These are phyloP conservation scores for Phlogophora meticulosa DNA, from an alignment of 2,888 invertebrate species.

Conservation along the genomic window DNA sequence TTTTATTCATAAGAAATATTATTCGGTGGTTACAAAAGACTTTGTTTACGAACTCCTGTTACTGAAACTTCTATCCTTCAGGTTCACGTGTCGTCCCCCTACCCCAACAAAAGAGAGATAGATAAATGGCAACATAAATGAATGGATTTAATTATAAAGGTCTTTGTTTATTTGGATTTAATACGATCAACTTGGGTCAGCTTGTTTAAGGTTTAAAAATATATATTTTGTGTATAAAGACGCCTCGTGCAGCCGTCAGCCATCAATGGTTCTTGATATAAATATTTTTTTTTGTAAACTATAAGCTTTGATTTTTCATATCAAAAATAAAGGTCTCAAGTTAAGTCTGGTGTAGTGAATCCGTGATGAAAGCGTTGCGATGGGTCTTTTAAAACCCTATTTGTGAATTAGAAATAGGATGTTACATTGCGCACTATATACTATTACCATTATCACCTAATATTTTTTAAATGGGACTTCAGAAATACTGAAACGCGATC, in stretches of 20 bases:
- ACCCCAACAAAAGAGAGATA: conserved; percentile 1
- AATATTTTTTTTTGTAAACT: neutral
- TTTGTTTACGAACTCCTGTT: conserved; percentile 10
- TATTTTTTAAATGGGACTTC: too few species aligned
- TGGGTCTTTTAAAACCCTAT: too few species aligned
- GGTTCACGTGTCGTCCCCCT: neutral
- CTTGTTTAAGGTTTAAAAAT: neutral
- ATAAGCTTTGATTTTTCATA: neutral
- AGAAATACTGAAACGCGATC: neutral
- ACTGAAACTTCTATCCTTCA: conserved; percentile 17
- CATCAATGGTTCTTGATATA: too few species aligned
- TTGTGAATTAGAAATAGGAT: too few species aligned
- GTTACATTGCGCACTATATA: too few species aligned
- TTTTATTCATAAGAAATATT: conserved; percentile 12
- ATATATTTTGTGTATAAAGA: too few species aligned
- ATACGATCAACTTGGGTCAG: neutral
- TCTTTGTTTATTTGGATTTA: conserved; percentile 35
- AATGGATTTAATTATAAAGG: conserved; percentile 36
- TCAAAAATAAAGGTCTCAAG: too few species aligned
- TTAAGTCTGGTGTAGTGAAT: too few species aligned
- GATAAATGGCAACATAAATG: conserved; percentile 31
- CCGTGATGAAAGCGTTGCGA: too few species aligned
- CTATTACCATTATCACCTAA: too few species aligned
- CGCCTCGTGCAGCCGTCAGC: too few species aligned
- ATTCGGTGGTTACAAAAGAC: neutral